Base-by-base conservation (phyloP, 2,888 invertebrate species). In the Cryptus armator region DNA sequence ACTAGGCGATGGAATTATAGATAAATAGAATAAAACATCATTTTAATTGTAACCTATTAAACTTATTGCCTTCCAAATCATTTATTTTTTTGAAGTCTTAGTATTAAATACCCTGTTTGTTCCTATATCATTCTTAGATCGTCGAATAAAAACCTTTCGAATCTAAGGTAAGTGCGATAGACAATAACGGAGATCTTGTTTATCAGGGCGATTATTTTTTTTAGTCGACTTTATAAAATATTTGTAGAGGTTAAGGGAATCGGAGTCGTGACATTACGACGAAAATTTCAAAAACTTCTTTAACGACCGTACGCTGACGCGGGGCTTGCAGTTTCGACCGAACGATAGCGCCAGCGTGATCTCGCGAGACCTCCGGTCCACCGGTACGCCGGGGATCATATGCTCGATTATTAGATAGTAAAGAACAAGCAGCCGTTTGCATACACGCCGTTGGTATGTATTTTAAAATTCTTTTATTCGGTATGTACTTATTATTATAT, bases 21-120 rank as follows among this genome's bases (percentile, higher is more conserved):
- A 72, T 75, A 62, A 37, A 48, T 79, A 74, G 70, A 81, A 84
- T 84, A 72, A 81, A 80, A 51, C n/a, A 16, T 56, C 2, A n/a
- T 64, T 51, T 5, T 46, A 48, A 68, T 37, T 56, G 32, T 75
- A 71, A 51, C 19, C 14, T 24, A 24, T 66, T 37, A 10, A 37
- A 3, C 37, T 75, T 24, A 48, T 75, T 75, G 46, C 14, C 24
- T 59, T 67, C n/a, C 14, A 19, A 59, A 59, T 16, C 56, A 24
- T 14, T 44, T 19, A 2, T 59, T 44, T 19, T 2, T 59, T 14
- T 14, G 10, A 4, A 12, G 9, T 62, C 62, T 32, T 6, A 14
- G 32, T 1, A 56, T 12, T 56, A 10, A 24, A 5, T 37, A 19
- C 24, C 56, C 53, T 53, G 19, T 19, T 19, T 53, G 16, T 0